Evolutionary conservation across 2,113 vertebrate genomes (phyloP).

Genomic region (Larimichthys polyactis): DNA sequence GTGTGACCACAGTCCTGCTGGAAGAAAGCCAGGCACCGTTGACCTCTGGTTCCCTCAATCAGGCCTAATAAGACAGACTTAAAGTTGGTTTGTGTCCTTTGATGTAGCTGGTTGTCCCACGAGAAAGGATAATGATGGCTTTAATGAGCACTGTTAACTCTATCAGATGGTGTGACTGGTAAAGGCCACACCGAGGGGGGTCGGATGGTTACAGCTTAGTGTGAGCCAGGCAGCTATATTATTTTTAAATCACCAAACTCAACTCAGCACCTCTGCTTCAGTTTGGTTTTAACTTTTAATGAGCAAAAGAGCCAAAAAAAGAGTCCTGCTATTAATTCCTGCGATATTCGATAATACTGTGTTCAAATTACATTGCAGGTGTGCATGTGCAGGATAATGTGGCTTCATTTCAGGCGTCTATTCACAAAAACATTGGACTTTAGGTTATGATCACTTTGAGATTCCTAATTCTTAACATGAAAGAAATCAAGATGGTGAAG

Average conservation of each 20-base stretch:
- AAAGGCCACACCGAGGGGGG: slow-evolving; percentile 45
- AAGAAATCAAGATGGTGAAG: neutral
- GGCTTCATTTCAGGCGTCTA: neutral
- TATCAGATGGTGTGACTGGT: slow-evolving; percentile 42
- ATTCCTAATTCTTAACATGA: neutral
- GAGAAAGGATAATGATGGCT: slow-evolving; percentile 58
- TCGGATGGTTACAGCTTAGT: neutral
- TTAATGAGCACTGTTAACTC: slow-evolving; percentile 63
- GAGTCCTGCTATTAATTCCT: slow-evolving; percentile 4
- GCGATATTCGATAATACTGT: slow-evolving; percentile 12
- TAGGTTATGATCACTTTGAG: neutral
- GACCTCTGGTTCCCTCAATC: slow-evolving; percentile 54
- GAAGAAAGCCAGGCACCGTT: slow-evolving; percentile 24
- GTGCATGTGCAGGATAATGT: slow-evolving; percentile 12
- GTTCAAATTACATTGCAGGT: neutral
- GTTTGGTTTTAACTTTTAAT: slow-evolving; percentile 11
- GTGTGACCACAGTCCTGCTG: slow-evolving; percentile 13
- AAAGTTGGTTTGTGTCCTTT: slow-evolving; percentile 56
- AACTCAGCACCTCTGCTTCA: neutral
- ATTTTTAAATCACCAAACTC: slow-evolving; percentile 21
- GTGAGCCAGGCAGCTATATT: neutral
- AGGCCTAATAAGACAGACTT: slow-evolving; percentile 39
- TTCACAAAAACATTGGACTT: slow-evolving; percentile 15
- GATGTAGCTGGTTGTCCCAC: slow-evolving; percentile 41
- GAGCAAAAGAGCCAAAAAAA: neutral